phyloP scores from a whole-genome alignment of 2,888 invertebrate genomes.

The Taphrorychus bicolor region DNA sequence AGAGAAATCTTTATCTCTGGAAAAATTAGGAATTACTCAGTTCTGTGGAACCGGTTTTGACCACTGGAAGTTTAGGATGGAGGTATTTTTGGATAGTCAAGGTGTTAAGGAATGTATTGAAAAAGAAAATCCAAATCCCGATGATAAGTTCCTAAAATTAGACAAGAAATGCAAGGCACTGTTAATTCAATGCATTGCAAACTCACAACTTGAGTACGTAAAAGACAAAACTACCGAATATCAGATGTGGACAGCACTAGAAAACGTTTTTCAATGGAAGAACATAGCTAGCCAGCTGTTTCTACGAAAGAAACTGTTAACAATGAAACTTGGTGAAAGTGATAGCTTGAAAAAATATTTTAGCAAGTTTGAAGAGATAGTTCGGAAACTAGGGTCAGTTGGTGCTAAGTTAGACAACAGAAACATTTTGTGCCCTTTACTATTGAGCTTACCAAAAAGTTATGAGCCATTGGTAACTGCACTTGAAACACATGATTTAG shows the following conservation, averaged over 20 bases:
- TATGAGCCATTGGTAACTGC: conserved; percentile 45
- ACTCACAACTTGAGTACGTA: conserved; percentile 21
- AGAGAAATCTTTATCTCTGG: background rate
- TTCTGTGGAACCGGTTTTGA: background rate
- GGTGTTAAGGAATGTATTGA: background rate
- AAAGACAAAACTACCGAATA: conserved; percentile 45
- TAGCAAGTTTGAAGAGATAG: conserved; percentile 43
- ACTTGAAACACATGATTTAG: conserved; percentile 39
- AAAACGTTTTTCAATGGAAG: conserved; percentile 44
- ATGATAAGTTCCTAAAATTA: background rate
- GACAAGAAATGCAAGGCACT: conserved; percentile 6
- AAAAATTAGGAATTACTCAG: conserved; percentile 7
- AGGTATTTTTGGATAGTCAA: background rate
- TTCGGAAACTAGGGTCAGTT: conserved; percentile 41
- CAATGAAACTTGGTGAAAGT: conserved; percentile 39
- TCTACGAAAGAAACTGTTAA: conserved; percentile 44
- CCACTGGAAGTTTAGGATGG: conserved; percentile 5
- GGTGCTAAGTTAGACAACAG: conserved; percentile 45
- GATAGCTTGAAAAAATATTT: conserved; percentile 43
- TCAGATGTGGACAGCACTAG: conserved; percentile 46
- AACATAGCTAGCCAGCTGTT: conserved; percentile 45
- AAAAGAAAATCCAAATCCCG: background rate
- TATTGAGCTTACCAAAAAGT: conserved; percentile 42
- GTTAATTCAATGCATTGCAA: conserved; percentile 9
- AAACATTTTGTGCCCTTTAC: conserved; percentile 45